Conservation (phyloP, 2,888 invertebrate species). For the Megaustenia siamemsis region DNA sequence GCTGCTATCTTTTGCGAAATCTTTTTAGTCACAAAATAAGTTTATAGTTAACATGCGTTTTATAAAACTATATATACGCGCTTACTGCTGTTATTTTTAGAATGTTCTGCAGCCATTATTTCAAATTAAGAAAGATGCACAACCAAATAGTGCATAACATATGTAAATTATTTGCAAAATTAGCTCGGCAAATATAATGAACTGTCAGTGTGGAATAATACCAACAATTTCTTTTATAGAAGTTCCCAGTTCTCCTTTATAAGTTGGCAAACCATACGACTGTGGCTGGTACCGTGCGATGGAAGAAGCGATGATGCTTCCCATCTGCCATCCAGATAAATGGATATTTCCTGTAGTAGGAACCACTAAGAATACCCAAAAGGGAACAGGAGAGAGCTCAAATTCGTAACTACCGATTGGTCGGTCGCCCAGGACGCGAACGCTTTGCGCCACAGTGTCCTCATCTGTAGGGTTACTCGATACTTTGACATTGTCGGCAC, state of each 20-base stretch:
- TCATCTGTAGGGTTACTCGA: slow-evolving; percentile 42
- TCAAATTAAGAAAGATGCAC: too few relatives aligned
- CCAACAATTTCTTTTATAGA: neutral
- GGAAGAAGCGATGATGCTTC: slow-evolving; percentile 57
- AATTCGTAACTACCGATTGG: slow-evolving; percentile 53
- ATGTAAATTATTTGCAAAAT: too few relatives aligned
- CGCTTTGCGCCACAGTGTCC: slow-evolving; percentile 49
- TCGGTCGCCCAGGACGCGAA: slow-evolving; percentile 54
- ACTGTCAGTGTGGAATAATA: too few relatives aligned
- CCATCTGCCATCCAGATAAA: slow-evolving; percentile 58
- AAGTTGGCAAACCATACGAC: slow-evolving; percentile 56
- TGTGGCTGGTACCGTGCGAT: slow-evolving; percentile 46
- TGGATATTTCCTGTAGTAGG: slow-evolving; percentile 55
- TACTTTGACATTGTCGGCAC: slow-evolving; percentile 56
- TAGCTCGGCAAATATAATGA: too few relatives aligned
- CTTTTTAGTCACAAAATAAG: too few relatives aligned
- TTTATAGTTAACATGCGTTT: too few relatives aligned
- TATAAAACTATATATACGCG: too few relatives aligned
- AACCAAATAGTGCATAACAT: too few relatives aligned
- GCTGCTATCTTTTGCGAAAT: too few relatives aligned
- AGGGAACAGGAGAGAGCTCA: slow-evolving; percentile 52
- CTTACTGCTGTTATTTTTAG: too few relatives aligned
- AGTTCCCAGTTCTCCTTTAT: neutral
- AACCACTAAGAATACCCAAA: slow-evolving; percentile 57
- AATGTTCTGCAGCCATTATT: too few relatives aligned